phyloP scores from a whole-genome alignment of 2,888 invertebrate genomes.

The Trichogramma evanescens region DNA sequence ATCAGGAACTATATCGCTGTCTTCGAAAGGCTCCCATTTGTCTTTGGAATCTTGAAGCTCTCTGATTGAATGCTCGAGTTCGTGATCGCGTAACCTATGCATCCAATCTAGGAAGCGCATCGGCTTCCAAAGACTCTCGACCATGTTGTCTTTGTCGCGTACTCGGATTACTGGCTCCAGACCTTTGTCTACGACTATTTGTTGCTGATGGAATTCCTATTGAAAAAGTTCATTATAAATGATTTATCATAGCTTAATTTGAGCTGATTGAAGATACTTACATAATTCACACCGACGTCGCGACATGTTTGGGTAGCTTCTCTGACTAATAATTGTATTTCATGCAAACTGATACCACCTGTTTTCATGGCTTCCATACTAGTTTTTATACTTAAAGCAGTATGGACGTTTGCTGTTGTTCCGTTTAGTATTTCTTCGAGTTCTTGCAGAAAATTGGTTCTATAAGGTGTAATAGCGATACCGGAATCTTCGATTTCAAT shows the following conservation, averaged over 20 bases:
- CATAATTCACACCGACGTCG: constrained; percentile 42
- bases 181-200: constrained; percentile 35
- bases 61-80: constrained; percentile 39
- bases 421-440: constrained; percentile 49
- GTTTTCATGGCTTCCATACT: constrained; percentile 34
- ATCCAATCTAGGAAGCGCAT: constrained; percentile 41
- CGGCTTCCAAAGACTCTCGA: constrained; percentile 39
- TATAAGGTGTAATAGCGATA: constrained; percentile 46
- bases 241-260: neutral
- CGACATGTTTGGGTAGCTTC: constrained; percentile 44
- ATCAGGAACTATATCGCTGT: constrained; percentile 33
- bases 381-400: constrained; percentile 34
- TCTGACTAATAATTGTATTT: constrained; percentile 43
- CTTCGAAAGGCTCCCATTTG: constrained; percentile 39
- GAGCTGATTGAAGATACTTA: constrained; percentile 27
- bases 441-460: constrained; percentile 51
- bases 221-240: constrained; percentile 6
- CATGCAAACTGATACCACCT: constrained; percentile 41
- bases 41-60: constrained; percentile 34
- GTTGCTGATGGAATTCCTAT: constrained; percentile 44
- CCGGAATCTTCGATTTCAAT: constrained; percentile 46
- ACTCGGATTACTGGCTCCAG: constrained; percentile 40
- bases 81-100: constrained; percentile 39
- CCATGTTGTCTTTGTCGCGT: constrained; percentile 34
- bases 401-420: constrained; percentile 37